phyloP scores from a whole-genome alignment of 2,888 invertebrate species.

The Drosophila gaucha region DNA sequence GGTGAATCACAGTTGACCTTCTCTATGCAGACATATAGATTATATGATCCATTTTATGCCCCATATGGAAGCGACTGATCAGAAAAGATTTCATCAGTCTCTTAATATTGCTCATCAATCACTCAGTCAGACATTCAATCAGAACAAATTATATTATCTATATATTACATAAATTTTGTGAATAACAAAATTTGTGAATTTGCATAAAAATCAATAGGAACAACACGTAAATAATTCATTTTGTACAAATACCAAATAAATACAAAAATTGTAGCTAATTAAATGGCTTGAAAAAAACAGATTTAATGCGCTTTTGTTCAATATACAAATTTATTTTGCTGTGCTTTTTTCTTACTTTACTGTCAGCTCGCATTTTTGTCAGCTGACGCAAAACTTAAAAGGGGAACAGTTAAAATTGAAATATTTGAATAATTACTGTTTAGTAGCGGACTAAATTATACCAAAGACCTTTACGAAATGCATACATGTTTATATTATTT shows the following conservation, averaged over 20 bases:
- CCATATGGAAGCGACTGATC: no score
- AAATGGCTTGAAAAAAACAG: slow-evolving; percentile 9
- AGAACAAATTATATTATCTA: not conserved
- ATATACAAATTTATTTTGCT: slow-evolving; percentile 14
- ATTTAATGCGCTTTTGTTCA: slow-evolving; percentile 21
- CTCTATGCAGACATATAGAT: no score
- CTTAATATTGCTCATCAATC: not conserved
- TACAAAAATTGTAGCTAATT: slow-evolving; percentile 7
- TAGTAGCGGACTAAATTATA: slow-evolving; percentile 23
- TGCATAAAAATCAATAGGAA: slow-evolving; percentile 27
- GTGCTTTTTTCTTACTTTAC: slow-evolving; percentile 13
- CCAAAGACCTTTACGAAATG: not conserved
- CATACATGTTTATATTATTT: not conserved
- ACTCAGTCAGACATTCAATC: not conserved
- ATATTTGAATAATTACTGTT: slow-evolving; percentile 16
- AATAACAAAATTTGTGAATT: slow-evolving; percentile 34
- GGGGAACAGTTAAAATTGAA: slow-evolving; percentile 5
- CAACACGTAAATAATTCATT: slow-evolving; percentile 14
- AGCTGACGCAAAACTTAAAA: slow-evolving; percentile 42
- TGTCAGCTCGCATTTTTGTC: slow-evolving; percentile 31
- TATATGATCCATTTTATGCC: no score
- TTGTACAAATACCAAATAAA: slow-evolving; percentile 17
- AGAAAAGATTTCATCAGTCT: not conserved
- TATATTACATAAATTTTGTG: no score
- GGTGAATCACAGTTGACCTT: no score